Percentiles rank a stretch among this genome's conserved stretches.
Evolutionary conservation across 2,113 vertebrate genomes (phyloP).

Genomic region (Emydocephalus ijimae): DNA sequence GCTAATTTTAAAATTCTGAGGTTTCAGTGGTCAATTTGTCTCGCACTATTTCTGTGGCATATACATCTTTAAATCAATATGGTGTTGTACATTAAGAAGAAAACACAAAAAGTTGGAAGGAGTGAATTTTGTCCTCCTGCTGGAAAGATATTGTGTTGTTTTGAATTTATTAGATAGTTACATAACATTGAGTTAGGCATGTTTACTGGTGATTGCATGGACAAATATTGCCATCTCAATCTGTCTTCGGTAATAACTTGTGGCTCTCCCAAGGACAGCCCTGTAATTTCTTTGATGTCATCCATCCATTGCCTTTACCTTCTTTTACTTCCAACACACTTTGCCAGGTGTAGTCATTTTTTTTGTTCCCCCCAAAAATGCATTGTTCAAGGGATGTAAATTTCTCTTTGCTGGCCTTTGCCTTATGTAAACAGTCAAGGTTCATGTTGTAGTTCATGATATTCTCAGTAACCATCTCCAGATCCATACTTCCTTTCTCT

Average conservation of each 20-base stretch:
- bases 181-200: neutral
- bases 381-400: neutral
- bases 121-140: neutral
- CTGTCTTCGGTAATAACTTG: neutral
- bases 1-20: neutral
- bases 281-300: neutral
- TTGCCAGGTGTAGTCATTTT: neutral
- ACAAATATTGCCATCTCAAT: neutral
- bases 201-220: neutral
- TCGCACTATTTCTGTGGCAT: neutral
- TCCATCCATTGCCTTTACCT: neutral
- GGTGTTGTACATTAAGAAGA: slow-evolving; percentile 32
- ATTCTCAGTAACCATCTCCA: neutral
- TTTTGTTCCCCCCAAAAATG: neutral
- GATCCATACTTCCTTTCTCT: neutral
- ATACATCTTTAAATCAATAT: neutral
- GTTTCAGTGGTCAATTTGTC: neutral
- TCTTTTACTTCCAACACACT: neutral
- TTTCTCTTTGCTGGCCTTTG: neutral
- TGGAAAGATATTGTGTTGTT: neutral
- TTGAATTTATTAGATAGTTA: neutral
- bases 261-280: neutral
- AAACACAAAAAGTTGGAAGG: neutral
- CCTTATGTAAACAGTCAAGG: neutral
- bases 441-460: neutral